Conservation (phyloP, 2,888 invertebrate genomes). For the Scrobipalpa costella region DNA sequence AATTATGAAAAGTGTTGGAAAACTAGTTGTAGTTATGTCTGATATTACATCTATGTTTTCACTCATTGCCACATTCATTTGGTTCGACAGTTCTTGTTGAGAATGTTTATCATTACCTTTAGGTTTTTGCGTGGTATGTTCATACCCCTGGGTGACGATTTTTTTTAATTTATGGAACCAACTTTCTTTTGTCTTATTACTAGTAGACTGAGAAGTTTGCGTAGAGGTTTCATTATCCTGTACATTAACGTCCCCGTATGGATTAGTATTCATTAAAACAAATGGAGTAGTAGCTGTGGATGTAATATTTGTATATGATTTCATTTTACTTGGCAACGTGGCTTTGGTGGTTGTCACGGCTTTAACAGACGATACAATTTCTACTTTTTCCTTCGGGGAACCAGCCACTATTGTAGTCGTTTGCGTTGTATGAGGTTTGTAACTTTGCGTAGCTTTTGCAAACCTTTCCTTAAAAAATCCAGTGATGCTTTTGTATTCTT, state of each 20-base stretch:
- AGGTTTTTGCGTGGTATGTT: background rate
- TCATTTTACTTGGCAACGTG: background rate
- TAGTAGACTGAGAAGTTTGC: too few species aligned
- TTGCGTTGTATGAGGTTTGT: too few species aligned
- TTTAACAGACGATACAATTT: background rate
- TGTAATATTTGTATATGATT: background rate
- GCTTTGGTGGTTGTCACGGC: background rate
- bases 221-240: too few species aligned
- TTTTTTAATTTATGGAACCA: background rate
- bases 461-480: background rate
- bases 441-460: too few species aligned
- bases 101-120: background rate
- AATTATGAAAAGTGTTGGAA: conserved; percentile 11
- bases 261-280: background rate
- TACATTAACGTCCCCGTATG: too few species aligned
- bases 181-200: background rate
- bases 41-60: background rate
- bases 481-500: background rate
- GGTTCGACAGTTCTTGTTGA: background rate
- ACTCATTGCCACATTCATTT: background rate
- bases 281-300: background rate
- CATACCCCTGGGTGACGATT: background rate
- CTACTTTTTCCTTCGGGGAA: too few species aligned
- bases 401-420: too few species aligned
- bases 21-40: background rate